Evolutionary conservation across 2,113 vertebrate genomes (phyloP).

Genomic region (Mugil cephalus): DNA sequence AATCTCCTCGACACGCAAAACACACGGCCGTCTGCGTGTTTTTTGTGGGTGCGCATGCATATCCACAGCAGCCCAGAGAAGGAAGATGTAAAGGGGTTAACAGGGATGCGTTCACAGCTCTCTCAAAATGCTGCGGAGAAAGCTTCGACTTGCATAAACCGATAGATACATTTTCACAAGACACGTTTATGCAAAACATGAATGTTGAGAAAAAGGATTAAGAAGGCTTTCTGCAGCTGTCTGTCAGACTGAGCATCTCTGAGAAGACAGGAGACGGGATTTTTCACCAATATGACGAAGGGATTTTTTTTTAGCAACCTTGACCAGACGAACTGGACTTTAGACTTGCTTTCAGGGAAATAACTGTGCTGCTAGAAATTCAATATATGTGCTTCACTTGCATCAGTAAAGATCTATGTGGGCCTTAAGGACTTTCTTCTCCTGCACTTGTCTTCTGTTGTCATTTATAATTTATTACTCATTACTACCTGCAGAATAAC

Average conservation of each 20-base stretch:
- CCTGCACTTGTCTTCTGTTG: too few species aligned
- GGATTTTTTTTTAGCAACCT: too few species aligned
- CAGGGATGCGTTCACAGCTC: constrained; percentile 15
- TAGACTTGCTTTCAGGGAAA: not conserved
- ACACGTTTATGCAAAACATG: constrained; percentile 35
- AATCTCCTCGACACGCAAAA: constrained; percentile 50
- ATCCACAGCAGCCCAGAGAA: constrained; percentile 4
- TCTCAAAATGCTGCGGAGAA: constrained; percentile 18
- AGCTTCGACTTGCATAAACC: not conserved
- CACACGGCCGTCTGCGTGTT: constrained; percentile 34
- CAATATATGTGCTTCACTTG: too few species aligned
- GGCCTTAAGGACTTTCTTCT: too few species aligned
- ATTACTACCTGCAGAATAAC: too few species aligned
- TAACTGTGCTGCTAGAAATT: not conserved
- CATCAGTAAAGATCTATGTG: too few species aligned
- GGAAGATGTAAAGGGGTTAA: constrained; percentile 33
- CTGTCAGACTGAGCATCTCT: constrained; percentile 5
- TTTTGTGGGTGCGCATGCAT: constrained; percentile 8
- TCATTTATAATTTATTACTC: too few species aligned
- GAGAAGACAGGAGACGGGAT: not conserved
- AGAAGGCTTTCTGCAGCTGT: constrained; percentile 7
- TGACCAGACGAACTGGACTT: too few species aligned
- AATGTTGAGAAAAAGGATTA: not conserved
- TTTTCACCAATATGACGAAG: not conserved
- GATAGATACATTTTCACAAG: constrained; percentile 22